Percentiles rank a stretch among this genome's conserved stretches.
phyloP scores from a whole-genome alignment of 2,888 invertebrate species.

The Pegoplata infirma region DNA sequence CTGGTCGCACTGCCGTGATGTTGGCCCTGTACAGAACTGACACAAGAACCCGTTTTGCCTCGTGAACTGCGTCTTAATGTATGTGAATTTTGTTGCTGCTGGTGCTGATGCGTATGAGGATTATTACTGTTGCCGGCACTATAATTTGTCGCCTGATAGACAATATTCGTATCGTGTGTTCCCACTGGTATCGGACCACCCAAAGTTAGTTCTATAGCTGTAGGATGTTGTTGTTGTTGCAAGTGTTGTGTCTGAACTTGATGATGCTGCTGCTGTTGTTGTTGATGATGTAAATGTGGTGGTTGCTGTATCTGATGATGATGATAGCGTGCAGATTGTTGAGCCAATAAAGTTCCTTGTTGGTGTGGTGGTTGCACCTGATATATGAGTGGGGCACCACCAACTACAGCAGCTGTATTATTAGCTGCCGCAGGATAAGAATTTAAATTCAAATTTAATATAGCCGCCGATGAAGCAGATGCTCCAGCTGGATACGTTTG shows the following conservation, averaged over 20 bases:
- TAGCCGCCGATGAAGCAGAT: constrained; percentile 68
- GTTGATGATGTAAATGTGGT: constrained; percentile 35
- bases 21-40: constrained; percentile 74
- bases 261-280: constrained; percentile 33
- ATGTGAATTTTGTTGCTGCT: constrained; percentile 68
- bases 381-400: constrained; percentile 66
- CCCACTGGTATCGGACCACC: constrained; percentile 43
- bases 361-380: constrained; percentile 67
- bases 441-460: constrained; percentile 81
- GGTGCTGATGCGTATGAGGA: constrained; percentile 55
- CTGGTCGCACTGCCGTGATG: constrained; percentile 71
- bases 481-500: constrained; percentile 70
- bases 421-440: constrained; percentile 74
- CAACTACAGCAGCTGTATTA: constrained; percentile 56
- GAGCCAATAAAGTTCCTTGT: constrained; percentile 45
- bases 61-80: constrained; percentile 77
- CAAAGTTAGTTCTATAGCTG: constrained; percentile 51
- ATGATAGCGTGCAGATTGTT: constrained; percentile 60
- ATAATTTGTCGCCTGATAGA: constrained; percentile 55
- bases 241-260: constrained; percentile 23
- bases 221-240: constrained; percentile 37
- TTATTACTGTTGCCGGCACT: constrained; percentile 45
- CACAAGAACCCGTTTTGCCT: constrained; percentile 79
- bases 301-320: constrained; percentile 41
- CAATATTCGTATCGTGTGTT: constrained; percentile 51